Evolutionary conservation across 1,140 invertebrate species (phyloP).

Genomic region (Sycophaga agraensis): DNA sequence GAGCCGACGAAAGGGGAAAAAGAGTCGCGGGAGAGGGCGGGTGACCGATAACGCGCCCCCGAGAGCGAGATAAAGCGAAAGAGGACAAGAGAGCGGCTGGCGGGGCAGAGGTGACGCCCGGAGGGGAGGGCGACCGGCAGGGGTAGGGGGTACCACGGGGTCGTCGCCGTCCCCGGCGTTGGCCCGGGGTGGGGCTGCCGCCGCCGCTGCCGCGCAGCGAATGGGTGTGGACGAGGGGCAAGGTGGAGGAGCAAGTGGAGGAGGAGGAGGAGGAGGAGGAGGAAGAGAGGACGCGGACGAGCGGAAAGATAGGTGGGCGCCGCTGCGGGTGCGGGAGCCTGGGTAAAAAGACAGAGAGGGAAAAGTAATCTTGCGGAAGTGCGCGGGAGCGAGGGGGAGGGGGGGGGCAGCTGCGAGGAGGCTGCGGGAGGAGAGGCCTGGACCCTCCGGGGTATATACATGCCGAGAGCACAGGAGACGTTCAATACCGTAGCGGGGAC

Average conservation of each 20-base stretch:
- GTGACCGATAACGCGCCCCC: background rate
- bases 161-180: conserved; percentile 30
- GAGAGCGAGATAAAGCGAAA: background rate
- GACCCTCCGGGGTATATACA: conserved; percentile 37
- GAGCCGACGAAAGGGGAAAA: background rate
- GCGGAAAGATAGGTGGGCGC: conserved; percentile 16
- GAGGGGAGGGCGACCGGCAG: conserved; percentile 16
- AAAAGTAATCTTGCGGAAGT: background rate
- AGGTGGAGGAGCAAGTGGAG: too few relatives aligned
- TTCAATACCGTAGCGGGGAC: conserved; percentile 47
- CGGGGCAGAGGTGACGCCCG: too few relatives aligned
- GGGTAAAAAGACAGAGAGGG: background rate
- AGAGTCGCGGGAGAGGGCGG: background rate
- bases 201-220: background rate
- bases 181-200: conserved; percentile 1
- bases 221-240: background rate
- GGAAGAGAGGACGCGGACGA: conserved; percentile 34
- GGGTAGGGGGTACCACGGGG: background rate
- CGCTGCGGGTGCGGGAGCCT: too few relatives aligned
- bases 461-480: conserved; percentile 43
- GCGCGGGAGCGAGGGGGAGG: conserved; percentile 31
- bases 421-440: conserved; percentile 25
- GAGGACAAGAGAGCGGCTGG: background rate
- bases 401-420: conserved; percentile 30
- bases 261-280: conserved; percentile 27